These are phyloP conservation scores for Erethizon dorsatum DNA, from an alignment of 2,797 vertebrate species.

Conservation along the genomic window DNA sequence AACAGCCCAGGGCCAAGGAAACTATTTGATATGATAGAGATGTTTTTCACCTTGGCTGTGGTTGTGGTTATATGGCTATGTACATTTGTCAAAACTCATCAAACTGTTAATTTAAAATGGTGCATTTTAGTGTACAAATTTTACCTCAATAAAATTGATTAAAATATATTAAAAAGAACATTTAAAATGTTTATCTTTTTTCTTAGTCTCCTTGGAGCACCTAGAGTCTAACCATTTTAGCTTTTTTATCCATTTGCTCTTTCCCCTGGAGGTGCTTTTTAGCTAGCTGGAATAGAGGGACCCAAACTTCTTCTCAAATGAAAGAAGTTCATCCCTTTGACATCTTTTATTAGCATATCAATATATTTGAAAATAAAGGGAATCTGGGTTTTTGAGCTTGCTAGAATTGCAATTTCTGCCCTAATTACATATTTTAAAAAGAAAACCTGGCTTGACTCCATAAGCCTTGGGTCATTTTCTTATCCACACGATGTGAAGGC, in stretches of 20 bases:
- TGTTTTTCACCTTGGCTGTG: background rate
- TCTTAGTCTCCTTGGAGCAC: background rate
- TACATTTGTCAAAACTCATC: background rate
- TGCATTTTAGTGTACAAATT: background rate
- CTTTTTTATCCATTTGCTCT: background rate
- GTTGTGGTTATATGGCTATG: background rate
- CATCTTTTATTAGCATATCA: background rate
- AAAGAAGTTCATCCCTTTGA: background rate
- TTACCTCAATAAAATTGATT: background rate
- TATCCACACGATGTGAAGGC: background rate
- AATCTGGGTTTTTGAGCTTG: background rate
- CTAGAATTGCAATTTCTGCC: background rate
- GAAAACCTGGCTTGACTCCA: background rate
- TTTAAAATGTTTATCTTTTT: conserved; percentile 34
- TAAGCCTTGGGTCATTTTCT: background rate
- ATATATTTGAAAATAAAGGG: background rate
- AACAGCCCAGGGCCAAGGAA: background rate
- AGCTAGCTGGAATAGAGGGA: background rate
- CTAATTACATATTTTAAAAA: background rate
- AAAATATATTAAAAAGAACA: background rate
- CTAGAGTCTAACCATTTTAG: background rate
- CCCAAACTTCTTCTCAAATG: background rate
- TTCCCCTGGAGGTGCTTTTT: background rate
- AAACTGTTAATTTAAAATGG: background rate
- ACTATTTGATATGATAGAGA: background rate